phyloP scores from a whole-genome alignment of 2,797 vertebrate genomes.

The Gymnopithys bicolor region DNA sequence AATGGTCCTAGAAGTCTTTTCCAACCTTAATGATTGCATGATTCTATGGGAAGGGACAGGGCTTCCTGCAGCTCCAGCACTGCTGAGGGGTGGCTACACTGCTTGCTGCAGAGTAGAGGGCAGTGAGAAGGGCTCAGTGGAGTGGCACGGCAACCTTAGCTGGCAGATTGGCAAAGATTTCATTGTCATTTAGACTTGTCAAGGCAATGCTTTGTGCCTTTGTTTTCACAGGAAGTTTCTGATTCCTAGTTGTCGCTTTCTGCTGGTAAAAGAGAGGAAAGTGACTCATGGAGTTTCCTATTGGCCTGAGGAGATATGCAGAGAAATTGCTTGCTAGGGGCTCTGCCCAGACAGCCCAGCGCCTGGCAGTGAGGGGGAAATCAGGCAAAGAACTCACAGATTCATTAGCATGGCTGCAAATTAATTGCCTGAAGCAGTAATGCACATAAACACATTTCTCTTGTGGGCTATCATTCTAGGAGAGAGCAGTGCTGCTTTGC shows the following conservation, averaged over 20 bases:
- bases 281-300: slow-evolving; percentile 66
- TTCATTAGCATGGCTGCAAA: neutral
- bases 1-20: neutral
- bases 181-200: slow-evolving; percentile 8
- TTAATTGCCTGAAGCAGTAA: neutral
- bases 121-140: neutral
- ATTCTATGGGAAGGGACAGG: neutral
- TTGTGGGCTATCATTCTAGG: neutral
- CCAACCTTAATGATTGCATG: neutral
- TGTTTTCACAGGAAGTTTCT: slow-evolving; percentile 67
- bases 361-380: neutral
- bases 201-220: slow-evolving; percentile 40
- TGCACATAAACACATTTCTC: neutral
- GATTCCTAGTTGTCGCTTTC: neutral
- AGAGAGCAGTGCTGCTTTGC: neutral
- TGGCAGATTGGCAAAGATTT: neutral
- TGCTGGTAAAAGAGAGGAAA: slow-evolving; percentile 49
- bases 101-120: neutral
- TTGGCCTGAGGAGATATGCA: slow-evolving; percentile 11
- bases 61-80: neutral
- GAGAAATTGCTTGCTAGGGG: neutral
- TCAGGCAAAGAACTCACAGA: neutral
- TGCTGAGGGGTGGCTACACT: rapidly evolving
- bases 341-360: neutral
- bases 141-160: neutral